phyloP scores from a whole-genome alignment of 2,888 invertebrate genomes.

The Limnephilus auricula region DNA sequence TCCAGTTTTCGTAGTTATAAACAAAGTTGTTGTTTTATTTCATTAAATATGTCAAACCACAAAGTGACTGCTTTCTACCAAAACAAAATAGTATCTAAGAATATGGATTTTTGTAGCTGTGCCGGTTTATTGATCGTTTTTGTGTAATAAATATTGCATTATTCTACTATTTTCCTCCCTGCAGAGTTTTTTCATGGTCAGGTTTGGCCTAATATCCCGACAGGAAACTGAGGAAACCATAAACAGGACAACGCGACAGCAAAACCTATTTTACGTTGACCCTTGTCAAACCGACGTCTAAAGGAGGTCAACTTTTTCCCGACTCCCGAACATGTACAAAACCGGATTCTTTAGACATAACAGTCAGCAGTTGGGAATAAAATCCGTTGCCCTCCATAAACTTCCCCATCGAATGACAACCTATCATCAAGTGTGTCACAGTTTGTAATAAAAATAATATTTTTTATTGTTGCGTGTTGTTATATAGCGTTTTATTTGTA shows the following conservation, averaged over 20 bases:
- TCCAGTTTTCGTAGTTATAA: too few relatives aligned
- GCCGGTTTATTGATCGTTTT: neutral
- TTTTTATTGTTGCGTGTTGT: too few relatives aligned
- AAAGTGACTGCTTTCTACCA: too few relatives aligned
- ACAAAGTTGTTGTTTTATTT: too few relatives aligned
- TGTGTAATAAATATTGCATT: neutral
- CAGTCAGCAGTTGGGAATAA: neutral
- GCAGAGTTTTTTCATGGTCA: neutral
- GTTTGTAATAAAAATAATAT: neutral
- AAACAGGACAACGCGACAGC: neutral
- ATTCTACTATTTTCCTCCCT: neutral
- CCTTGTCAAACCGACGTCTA: neutral
- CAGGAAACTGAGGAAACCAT: neutral
- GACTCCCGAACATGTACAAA: neutral
- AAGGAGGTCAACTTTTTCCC: constrained; percentile 2
- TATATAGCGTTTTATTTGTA: too few relatives aligned
- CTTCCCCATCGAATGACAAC: neutral
- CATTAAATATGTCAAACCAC: too few relatives aligned
- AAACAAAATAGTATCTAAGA: too few relatives aligned
- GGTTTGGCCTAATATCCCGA: neutral
- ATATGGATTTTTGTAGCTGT: too few relatives aligned
- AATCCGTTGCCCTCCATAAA: neutral
- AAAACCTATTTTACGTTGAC: neutral
- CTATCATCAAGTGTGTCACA: neutral
- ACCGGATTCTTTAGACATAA: neutral